phyloP scores from a whole-genome alignment of 2,797 vertebrate species.

The Acrossocheilus wenchowensis region DNA sequence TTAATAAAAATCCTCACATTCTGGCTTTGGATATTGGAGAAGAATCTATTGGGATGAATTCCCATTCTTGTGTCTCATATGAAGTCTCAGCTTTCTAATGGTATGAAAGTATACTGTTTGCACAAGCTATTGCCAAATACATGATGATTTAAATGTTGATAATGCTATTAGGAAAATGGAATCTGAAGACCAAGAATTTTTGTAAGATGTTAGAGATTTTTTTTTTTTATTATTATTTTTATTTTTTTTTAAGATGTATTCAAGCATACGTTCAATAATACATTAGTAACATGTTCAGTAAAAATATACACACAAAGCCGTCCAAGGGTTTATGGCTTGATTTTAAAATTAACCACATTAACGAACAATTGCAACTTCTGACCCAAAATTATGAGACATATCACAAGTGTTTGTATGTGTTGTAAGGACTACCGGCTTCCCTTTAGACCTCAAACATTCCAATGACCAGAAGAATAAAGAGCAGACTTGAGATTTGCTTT shows the following conservation, averaged over 20 bases:
- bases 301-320: background rate
- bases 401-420: slow-evolving; percentile 15
- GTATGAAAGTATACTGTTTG: background rate
- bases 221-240: background rate
- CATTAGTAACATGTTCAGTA: background rate
- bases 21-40: background rate
- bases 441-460: background rate
- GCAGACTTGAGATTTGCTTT: slow-evolving; percentile 66
- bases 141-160: background rate
- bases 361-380: background rate
- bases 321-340: background rate
- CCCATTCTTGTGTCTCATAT: background rate
- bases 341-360: background rate
- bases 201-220: background rate
- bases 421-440: background rate
- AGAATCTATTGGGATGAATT: background rate
- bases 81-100: background rate
- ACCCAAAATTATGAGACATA: background rate
- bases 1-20: background rate
- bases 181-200: background rate
- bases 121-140: background rate
- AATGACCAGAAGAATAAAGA: background rate
- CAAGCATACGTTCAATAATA: background rate
- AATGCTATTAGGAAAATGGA: background rate
- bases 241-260: background rate